Percentiles rank a stretch among this genome's conserved stretches.
phyloP scores from a whole-genome alignment of 2,797 vertebrate species.

The Anableps anableps region DNA sequence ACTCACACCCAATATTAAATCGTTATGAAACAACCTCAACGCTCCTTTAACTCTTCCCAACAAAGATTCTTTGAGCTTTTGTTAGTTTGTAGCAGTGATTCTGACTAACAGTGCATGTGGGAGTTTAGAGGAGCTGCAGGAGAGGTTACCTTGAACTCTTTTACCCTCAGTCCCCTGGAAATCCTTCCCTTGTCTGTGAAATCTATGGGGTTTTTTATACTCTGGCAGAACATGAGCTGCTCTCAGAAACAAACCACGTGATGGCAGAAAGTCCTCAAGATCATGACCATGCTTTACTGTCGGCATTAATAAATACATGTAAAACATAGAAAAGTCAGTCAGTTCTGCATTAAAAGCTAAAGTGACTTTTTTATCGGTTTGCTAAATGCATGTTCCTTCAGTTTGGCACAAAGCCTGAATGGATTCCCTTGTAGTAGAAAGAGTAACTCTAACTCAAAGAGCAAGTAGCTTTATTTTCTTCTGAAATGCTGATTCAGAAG shows the following conservation, averaged over 20 bases:
- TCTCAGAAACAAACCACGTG: conserved; percentile 2
- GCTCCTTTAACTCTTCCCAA: neutral
- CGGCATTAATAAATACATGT: neutral
- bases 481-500: neutral
- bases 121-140: conserved; percentile 46
- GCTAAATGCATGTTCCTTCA: neutral
- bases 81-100: conserved; percentile 8
- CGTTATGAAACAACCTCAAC: neutral
- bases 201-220: conserved; percentile 54
- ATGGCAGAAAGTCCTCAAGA: conserved; percentile 42
- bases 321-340: neutral
- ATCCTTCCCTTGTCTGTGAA: conserved; percentile 57
- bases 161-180: conserved; percentile 53
- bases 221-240: conserved; percentile 58
- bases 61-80: neutral
- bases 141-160: conserved; percentile 68
- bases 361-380: neutral
- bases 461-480: neutral
- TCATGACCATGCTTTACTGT: too few species aligned
- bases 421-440: neutral
- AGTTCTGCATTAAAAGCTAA: neutral
- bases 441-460: neutral
- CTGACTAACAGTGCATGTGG: conserved; percentile 29
- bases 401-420: too few species aligned
- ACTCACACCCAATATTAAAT: neutral